Percentiles rank a stretch among this genome's conserved stretches.
Evolutionary conservation across 2,113 vertebrate genomes (phyloP).

Genomic region (Leptobrachium ailaonicum): DNA sequence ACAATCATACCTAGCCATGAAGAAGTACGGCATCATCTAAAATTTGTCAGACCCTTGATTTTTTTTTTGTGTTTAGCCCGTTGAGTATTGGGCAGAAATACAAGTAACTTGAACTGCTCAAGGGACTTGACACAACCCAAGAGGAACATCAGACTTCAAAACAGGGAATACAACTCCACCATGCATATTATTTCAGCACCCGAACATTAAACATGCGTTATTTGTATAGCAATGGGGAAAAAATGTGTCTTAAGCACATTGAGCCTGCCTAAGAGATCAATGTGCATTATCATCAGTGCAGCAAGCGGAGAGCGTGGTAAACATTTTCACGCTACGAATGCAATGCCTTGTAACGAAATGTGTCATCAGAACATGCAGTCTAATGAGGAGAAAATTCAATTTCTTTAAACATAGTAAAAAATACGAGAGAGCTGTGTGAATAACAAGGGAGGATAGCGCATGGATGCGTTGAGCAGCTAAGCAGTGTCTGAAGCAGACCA

Average conservation of each 20-base stretch:
- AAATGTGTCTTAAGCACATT: neutral
- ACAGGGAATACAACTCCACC: no score
- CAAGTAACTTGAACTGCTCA: no score
- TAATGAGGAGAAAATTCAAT: constrained; percentile 37
- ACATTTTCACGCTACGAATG: constrained; percentile 25
- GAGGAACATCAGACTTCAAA: no score
- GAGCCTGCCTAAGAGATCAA: constrained; percentile 25
- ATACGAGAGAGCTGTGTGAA: constrained; percentile 20
- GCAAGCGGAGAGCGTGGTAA: constrained; percentile 16
- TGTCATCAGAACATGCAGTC: constrained; percentile 13
- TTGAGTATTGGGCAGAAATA: no score
- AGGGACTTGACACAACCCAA: no score
- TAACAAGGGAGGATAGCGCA: constrained; percentile 11
- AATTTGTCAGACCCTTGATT: no score
- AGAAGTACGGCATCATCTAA: no score
- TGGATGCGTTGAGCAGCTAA: constrained; percentile 19
- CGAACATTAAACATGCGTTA: no score
- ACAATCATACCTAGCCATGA: no score
- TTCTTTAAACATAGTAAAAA: constrained; percentile 1
- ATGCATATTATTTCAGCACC: no score
- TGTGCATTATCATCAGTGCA: constrained; percentile 30
- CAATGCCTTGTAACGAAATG: constrained; percentile 25
- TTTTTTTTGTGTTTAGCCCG: no score
- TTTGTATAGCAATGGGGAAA: constrained; percentile 6
- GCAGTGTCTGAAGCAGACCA: constrained; percentile 32